Percentiles rank a stretch among this genome's conserved stretches.
These are phyloP conservation scores for Columba livia DNA, from an alignment of 2,113 vertebrate species.

Conservation along the genomic window DNA sequence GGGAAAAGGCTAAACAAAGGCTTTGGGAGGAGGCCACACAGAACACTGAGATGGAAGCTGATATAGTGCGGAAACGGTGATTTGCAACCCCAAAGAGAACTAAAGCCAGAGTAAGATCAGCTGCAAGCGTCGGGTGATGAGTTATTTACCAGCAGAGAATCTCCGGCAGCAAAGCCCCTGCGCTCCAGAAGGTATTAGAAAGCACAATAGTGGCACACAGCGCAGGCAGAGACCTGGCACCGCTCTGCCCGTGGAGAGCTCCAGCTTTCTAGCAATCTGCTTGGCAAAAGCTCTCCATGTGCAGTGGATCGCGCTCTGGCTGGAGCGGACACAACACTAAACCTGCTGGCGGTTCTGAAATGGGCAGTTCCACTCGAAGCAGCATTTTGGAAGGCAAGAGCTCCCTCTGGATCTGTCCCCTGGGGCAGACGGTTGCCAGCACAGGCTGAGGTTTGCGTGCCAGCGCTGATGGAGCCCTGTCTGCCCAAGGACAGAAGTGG, in stretches of 20 bases:
- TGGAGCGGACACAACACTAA: background rate
- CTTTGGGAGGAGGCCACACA: constrained; percentile 33
- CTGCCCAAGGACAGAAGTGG: background rate
- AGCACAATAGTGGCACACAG: background rate
- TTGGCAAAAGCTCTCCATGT: background rate
- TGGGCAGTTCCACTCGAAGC: background rate
- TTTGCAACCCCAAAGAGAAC: constrained; percentile 23
- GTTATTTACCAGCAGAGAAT: constrained; percentile 24
- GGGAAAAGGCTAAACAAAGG: constrained; percentile 27
- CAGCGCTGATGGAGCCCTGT: background rate
- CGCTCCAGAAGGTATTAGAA: constrained; percentile 26
- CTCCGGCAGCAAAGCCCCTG: background rate
- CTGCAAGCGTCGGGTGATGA: background rate
- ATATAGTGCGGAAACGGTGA: background rate
- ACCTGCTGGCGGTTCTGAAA: background rate
- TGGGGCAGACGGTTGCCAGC: background rate
- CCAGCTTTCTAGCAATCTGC: constrained; percentile 20
- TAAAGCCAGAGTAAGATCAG: constrained; percentile 2
- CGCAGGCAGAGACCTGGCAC: constrained; percentile 11
- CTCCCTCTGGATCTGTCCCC: background rate
- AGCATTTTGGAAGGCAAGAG: background rate
- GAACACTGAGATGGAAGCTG: background rate
- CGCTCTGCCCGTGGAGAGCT: background rate
- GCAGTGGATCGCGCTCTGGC: background rate
- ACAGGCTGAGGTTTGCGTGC: background rate